These are phyloP conservation scores for Tribolium castaneum DNA, from an alignment of 1,140 invertebrate genomes.

Conservation along the genomic window DNA sequence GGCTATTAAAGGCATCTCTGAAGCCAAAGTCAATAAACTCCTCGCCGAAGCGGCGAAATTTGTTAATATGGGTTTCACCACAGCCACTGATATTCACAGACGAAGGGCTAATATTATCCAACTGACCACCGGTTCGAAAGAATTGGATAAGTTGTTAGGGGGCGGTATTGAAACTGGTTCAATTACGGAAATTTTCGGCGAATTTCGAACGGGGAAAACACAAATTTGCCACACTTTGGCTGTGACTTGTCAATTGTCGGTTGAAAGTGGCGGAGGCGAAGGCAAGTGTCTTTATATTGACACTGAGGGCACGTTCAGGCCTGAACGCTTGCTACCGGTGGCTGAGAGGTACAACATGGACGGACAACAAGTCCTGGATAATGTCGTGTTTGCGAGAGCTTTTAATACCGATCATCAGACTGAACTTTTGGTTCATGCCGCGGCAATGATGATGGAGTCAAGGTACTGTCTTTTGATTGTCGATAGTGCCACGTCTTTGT, in stretches of 20 bases:
- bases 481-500: constrained; percentile 96
- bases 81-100: constrained; percentile 95
- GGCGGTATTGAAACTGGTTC: constrained; percentile 99
- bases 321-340: constrained; percentile 86
- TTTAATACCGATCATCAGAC: constrained; percentile 99
- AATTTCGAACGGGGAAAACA: constrained; percentile 98
- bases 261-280: constrained; percentile 97
- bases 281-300: constrained; percentile 99
- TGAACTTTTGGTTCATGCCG: constrained; percentile 88
- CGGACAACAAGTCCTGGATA: constrained; percentile 92
- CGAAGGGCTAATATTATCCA: constrained; percentile 92
- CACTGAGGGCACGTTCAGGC: constrained; percentile 96
- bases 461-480: constrained; percentile 96
- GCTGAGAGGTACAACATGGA: constrained; percentile 88
- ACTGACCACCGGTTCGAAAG: constrained; percentile 93
- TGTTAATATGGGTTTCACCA: constrained; percentile 98
- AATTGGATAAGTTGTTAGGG: constrained; percentile 92
- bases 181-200: constrained; percentile 99
- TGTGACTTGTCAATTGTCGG: constrained; percentile 97
- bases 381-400: constrained; percentile 95
- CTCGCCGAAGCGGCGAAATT: constrained; percentile 90
- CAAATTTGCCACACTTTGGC: constrained; percentile 98
- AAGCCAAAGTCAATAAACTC: constrained; percentile 97
- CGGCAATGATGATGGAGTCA: constrained; percentile 98
- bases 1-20: constrained; percentile 95